phyloP scores from a whole-genome alignment of 2,797 vertebrate genomes.

The Meda fulgida region DNA sequence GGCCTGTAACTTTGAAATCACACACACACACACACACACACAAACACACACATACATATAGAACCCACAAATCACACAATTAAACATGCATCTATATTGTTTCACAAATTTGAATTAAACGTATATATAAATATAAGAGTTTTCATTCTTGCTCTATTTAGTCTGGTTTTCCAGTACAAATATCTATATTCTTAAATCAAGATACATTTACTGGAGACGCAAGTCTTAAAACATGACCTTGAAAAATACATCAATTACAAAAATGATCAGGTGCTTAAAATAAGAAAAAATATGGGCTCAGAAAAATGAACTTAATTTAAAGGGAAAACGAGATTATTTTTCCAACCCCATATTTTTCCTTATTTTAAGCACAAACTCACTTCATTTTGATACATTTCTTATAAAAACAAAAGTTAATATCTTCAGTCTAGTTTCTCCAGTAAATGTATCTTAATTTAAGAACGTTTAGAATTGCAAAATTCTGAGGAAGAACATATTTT shows the following conservation, averaged over 20 bases:
- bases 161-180: too few species aligned
- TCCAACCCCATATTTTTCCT: too few species aligned
- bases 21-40: not conserved
- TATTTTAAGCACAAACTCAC: too few species aligned
- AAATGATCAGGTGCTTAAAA: too few species aligned
- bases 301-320: too few species aligned
- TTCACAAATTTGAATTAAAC: not conserved
- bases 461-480: not conserved
- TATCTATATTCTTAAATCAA: too few species aligned
- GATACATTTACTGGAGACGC: too few species aligned
- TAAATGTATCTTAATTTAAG: not conserved
- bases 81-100: not conserved
- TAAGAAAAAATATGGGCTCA: too few species aligned
- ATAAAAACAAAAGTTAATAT: not conserved
- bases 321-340: too few species aligned
- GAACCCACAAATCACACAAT: not conserved
- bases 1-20: constrained; percentile 14
- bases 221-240: too few species aligned
- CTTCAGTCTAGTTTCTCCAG: not conserved
- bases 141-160: not conserved
- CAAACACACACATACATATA: not conserved
- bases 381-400: too few species aligned
- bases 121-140: not conserved
- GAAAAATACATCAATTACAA: too few species aligned
- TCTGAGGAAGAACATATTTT: not conserved